Evolutionary conservation across 2,888 invertebrate genomes (phyloP), one percentile per base, ranked within the genome.

Genomic region (Willowsia nigromaculata): DNA sequence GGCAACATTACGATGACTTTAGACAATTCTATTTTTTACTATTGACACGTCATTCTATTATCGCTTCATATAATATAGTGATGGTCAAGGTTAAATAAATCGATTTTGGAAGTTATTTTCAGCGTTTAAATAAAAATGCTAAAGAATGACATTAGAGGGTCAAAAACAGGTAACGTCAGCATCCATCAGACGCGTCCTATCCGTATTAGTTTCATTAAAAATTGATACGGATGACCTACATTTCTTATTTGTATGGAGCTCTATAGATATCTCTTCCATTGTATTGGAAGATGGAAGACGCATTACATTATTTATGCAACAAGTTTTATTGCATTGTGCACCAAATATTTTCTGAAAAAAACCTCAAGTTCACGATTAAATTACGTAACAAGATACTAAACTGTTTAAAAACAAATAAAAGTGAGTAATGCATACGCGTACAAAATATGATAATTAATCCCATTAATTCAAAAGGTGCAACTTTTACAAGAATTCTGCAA

Each of bases 341-440:
- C n/a, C n/a, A n/a, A n/a, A n/a, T n/a, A n/a, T n/a, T n/a, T n/a
- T n/a, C n/a, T n/a, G n/a, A n/a, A 59, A 59, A 25, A 59, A 27
- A 27, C 59, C 9, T 59, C 59, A 59, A 59, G 59, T 59, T 59
- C 59, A 59, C 27, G 59, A 25, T 15, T 59, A 59, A 59, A 59
- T 59, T 59, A 13, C 25, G 25, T 59, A 59, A 59, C 25, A 59
- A 59, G 27, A 27, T 9, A 7, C n/a, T n/a, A n/a, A n/a, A n/a
- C n/a, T n/a, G n/a, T 25, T 59, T 27, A 25, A 59, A 59, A 59
- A 59, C 59, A 59, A 59, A 59, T 59, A 59, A 59, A 59, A 27
- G 7, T 25, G 9, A 9, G 11, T 11, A 59, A 59, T 27, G 59
- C 59, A 59, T 9, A 37, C 37, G 37, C 25, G 25, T 59, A 22